Conservation (phyloP, 2,797 vertebrate species). For the Microhierax caerulescens region DNA sequence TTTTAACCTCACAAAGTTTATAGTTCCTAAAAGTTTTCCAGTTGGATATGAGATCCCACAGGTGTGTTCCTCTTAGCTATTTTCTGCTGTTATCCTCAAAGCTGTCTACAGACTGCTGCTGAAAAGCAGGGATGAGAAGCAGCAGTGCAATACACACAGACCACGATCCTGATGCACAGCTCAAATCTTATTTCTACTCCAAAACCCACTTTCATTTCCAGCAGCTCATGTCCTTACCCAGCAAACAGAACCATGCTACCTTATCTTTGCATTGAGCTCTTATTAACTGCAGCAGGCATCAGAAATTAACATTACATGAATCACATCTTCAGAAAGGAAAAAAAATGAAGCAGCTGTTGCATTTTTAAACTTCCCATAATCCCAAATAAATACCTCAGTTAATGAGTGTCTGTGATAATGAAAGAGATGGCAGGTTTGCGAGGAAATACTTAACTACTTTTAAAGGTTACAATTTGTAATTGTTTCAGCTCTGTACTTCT, state of each 20-base stretch:
- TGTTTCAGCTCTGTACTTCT: neutral
- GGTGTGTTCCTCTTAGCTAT: neutral
- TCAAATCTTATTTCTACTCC: rapidly evolving
- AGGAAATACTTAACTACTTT: neutral
- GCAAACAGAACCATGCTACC: rapidly evolving
- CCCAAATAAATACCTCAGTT: slow-evolving; percentile 1
- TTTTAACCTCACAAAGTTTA: neutral
- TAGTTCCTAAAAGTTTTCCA: neutral
- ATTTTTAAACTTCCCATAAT: neutral
- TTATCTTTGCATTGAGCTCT: rapidly evolving
- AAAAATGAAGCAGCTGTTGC: neutral
- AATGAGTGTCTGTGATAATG: neutral
- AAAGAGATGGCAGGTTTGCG: neutral
- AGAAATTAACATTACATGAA: neutral
- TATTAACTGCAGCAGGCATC: neutral
- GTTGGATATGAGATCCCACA: too few species aligned
- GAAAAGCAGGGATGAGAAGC: neutral
- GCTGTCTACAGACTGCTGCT: neutral
- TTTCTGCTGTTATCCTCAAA: neutral
- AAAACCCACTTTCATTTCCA: neutral
- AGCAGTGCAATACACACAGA: neutral
- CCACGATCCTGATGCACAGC: rapidly evolving
- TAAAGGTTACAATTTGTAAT: neutral
- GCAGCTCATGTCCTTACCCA: neutral
- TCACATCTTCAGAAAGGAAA: neutral